A percentile compares a stretch with the other conserved stretches of the same genome.
phyloP scores from a whole-genome alignment of 2,113 vertebrate genomes.

The Python bivittatus region DNA sequence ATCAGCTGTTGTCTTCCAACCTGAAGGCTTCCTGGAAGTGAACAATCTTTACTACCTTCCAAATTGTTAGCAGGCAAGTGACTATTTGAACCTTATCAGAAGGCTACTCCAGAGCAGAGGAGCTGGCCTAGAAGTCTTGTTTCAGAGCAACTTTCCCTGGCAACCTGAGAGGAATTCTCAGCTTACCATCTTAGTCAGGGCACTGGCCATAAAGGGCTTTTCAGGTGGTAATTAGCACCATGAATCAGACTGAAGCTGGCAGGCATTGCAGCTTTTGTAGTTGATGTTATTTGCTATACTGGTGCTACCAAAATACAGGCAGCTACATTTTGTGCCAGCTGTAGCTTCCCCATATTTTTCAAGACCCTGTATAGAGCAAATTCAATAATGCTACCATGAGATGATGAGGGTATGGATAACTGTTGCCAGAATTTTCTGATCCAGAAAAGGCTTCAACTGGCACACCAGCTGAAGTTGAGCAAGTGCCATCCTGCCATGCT shows the following conservation, averaged over 20 bases:
- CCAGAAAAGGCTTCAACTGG: neutral
- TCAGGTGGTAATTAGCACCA: neutral
- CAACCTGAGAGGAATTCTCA: neutral
- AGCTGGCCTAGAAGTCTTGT: neutral
- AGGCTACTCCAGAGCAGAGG: neutral
- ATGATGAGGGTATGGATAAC: neutral
- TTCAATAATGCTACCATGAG: neutral
- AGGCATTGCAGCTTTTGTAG: neutral
- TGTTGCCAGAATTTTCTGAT: neutral
- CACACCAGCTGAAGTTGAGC: neutral
- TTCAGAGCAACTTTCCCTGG: neutral
- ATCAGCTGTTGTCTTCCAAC: neutral
- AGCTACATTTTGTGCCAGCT: neutral
- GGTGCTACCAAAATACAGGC: neutral
- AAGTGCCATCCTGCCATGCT: neutral
- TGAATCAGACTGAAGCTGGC: neutral
- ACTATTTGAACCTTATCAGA: neutral
- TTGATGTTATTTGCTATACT: neutral
- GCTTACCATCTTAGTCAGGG: neutral
- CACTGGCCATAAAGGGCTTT: neutral
- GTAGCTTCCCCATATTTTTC: neutral
- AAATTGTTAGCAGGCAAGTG: neutral
- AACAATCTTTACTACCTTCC: neutral
- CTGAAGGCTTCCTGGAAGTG: neutral
- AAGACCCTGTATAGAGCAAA: neutral